These are phyloP conservation scores for Haliclona indistincta DNA, from an alignment of 37 sponge, comb jelly and placozoan genomes.

Conservation along the genomic window DNA sequence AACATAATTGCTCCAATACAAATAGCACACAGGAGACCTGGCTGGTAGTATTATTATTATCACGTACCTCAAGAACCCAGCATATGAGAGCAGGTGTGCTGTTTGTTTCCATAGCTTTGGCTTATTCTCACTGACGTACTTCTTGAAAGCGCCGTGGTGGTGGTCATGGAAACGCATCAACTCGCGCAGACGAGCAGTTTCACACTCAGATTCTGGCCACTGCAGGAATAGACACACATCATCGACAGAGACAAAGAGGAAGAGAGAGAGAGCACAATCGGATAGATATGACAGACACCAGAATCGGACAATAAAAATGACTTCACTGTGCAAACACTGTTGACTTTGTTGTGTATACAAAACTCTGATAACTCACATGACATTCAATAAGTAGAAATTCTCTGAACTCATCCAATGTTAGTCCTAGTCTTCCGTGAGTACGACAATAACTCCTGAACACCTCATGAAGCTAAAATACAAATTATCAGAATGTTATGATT, in stretches of 20 bases:
- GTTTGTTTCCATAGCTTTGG: conserved; percentile 26
- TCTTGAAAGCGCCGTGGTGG: conserved; percentile 66
- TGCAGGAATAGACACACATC: conserved; percentile 15
- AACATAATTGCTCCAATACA: no score
- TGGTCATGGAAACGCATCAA: conserved; percentile 59
- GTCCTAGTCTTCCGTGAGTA: conserved; percentile 43
- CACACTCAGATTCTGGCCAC: conserved; percentile 52
- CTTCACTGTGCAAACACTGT: no score
- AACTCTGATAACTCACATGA: conserved; percentile 27
- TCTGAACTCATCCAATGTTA: conserved; percentile 62
- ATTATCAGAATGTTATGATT: background rate
- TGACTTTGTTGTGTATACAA: background rate
- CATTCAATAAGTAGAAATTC: conserved; percentile 49
- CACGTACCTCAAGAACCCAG: conserved; percentile 73
- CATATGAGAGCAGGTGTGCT: conserved; percentile 47
- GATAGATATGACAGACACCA: no score
- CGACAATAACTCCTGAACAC: conserved; percentile 51
- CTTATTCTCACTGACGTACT: conserved; percentile 34
- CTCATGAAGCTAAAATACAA: conserved; percentile 27
- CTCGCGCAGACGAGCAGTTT: background rate
- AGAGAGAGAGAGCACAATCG: no score
- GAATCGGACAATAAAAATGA: no score
- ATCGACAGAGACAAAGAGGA: no score
- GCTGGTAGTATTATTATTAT: background rate
- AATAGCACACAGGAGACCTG: no score